Conservation (phyloP, 2,797 vertebrate species). For the Graptemys geographica region DNA sequence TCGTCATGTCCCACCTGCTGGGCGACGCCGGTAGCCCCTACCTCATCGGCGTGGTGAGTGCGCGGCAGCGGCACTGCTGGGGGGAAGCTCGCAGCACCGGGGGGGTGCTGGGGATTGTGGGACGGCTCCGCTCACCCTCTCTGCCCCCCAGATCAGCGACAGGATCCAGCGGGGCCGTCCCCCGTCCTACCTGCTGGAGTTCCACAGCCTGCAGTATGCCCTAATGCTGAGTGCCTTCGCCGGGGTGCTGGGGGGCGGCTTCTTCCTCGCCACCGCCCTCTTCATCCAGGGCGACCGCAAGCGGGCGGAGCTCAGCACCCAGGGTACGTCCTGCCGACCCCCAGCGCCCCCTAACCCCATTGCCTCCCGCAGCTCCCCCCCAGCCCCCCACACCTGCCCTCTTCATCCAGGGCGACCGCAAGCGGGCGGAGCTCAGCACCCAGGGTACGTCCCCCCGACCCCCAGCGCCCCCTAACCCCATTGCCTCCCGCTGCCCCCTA, state of each 20-base stretch:
- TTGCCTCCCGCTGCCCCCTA: not conserved
- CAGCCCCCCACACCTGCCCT: slow-evolving; percentile 57
- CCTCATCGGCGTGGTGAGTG: slow-evolving; percentile 89
- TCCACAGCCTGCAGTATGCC: slow-evolving; percentile 89
- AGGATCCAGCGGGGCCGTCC: slow-evolving; percentile 75
- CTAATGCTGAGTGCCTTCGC: slow-evolving; percentile 86
- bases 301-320: slow-evolving; percentile 80
- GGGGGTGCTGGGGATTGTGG: not conserved
- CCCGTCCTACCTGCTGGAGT: slow-evolving; percentile 87
- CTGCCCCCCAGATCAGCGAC: slow-evolving; percentile 85
- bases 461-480: not conserved
- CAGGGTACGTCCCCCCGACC: slow-evolving; percentile 56
- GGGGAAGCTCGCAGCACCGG: not conserved
- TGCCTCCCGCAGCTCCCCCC: not conserved
- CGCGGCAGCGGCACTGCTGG: not conserved
- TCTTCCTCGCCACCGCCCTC: slow-evolving; percentile 90
- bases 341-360: too few species aligned
- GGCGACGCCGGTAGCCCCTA: slow-evolving; percentile 93
- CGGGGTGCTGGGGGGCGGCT: slow-evolving; percentile 85
- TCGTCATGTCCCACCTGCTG: slow-evolving; percentile 90
- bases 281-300: slow-evolving; percentile 87
- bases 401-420: slow-evolving; percentile 87
- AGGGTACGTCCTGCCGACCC: slow-evolving; percentile 58
- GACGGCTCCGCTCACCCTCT: not conserved
- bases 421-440: slow-evolving; percentile 80